These are phyloP conservation scores for Xenopus laevis DNA, from an alignment of 2,113 vertebrate genomes.

Conservation along the genomic window DNA sequence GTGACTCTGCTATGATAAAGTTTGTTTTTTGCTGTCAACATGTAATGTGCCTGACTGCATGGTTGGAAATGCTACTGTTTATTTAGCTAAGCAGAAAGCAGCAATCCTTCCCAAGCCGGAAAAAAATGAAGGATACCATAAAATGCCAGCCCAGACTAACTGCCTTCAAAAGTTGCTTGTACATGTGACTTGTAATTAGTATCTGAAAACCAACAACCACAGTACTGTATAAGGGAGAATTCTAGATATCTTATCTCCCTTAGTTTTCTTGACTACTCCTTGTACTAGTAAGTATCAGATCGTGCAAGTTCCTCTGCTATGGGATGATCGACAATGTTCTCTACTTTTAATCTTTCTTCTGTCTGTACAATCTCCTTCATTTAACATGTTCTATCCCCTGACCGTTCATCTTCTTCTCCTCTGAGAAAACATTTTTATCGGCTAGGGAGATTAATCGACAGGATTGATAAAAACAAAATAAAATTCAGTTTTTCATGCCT, in stretches of 20 bases:
- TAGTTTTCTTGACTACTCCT: background rate
- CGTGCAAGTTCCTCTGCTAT: background rate
- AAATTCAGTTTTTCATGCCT: no score
- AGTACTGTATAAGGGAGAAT: background rate
- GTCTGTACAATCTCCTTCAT: background rate
- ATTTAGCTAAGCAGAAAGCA: background rate
- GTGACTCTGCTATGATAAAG: no score
- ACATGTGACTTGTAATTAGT: background rate
- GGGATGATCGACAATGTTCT: background rate
- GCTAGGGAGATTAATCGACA: no score
- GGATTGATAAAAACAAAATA: no score
- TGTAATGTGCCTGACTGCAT: no score
- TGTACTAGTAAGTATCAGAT: background rate
- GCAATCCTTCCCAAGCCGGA: no score
- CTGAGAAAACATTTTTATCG: no score
- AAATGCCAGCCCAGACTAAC: background rate
- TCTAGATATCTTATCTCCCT: background rate
- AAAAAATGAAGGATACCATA: background rate
- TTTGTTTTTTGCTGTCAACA: no score
- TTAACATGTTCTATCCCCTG: background rate
- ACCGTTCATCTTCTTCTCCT: background rate
- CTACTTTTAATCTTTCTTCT: no score
- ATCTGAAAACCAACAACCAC: background rate
- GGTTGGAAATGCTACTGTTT: no score
- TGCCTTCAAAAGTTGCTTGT: background rate